Conservation (phyloP, 2,888 invertebrate species). For the Mimumesa dahlbomi region DNA sequence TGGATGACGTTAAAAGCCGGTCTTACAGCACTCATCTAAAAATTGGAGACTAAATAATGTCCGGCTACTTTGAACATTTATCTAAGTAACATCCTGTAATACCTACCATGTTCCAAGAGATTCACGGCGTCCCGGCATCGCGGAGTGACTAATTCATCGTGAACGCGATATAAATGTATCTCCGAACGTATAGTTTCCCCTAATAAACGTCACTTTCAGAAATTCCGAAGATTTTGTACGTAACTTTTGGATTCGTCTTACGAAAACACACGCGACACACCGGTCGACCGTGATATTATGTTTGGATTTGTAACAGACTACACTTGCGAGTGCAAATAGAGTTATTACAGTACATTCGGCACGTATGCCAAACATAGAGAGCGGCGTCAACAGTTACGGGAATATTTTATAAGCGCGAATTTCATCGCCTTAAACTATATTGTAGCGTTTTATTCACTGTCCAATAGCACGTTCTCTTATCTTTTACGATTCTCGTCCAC, state of each 20-base stretch:
- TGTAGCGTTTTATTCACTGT: conserved; percentile 34
- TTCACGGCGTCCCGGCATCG: not conserved
- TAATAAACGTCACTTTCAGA: not conserved
- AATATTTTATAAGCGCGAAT: conserved; percentile 50
- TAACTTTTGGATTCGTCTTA: too few species aligned
- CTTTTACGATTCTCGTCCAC: conserved; percentile 46
- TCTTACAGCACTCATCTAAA: not conserved
- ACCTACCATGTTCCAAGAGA: not conserved
- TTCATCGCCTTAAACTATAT: conserved; percentile 50
- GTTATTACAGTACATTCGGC: conserved; percentile 37
- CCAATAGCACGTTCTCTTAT: conserved; percentile 36
- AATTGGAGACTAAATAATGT: not conserved
- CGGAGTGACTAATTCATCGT: not conserved
- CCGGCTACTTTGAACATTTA: not conserved
- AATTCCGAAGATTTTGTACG: not conserved
- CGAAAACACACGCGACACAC: too few species aligned
- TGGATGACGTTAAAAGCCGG: not conserved
- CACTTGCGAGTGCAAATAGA: conserved; percentile 50
- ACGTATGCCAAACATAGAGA: conserved; percentile 25
- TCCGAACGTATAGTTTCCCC: not conserved
- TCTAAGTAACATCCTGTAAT: not conserved
- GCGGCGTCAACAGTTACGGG: conserved; percentile 46
- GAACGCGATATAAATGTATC: not conserved
- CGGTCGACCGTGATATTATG: too few species aligned
- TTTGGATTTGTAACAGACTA: conserved; percentile 14